Percentiles rank a stretch among this genome's conserved stretches.
Conservation (phyloP, 2,113 vertebrate genomes). For the Abramis brama region DNA sequence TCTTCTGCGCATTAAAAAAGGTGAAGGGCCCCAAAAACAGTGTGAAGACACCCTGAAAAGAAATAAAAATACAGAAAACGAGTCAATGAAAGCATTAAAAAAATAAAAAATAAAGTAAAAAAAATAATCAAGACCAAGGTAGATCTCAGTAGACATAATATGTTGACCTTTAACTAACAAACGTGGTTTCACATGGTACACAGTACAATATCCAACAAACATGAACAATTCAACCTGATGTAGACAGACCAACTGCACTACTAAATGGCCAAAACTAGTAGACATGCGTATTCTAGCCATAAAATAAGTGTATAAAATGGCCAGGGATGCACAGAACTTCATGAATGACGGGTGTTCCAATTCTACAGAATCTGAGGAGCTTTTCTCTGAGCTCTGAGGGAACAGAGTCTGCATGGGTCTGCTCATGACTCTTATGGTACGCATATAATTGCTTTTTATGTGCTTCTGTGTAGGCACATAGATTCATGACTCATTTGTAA, state of each 20-base stretch:
- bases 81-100: not conserved
- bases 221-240: not conserved
- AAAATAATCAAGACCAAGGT: not conserved
- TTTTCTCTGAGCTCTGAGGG: not conserved
- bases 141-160: not conserved
- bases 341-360: not conserved
- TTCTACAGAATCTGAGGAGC: not conserved
- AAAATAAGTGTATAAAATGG: not conserved
- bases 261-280: not conserved
- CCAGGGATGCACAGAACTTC: not conserved
- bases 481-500: not conserved
- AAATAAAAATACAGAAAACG: conserved; percentile 38
- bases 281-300: not conserved
- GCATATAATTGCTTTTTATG: not conserved
- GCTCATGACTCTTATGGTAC: not conserved
- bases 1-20: conserved; percentile 98
- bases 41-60: conserved; percentile 83
- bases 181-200: not conserved
- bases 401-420: not conserved
- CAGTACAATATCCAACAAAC: too few relatives aligned
- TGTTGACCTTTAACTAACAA: not conserved
- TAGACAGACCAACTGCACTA: not conserved
- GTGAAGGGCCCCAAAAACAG: conserved; percentile 92
- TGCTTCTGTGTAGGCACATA: not conserved
- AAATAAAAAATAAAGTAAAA: too few relatives aligned